Base-by-base conservation (phyloP, 2,797 vertebrate genomes). In the Chanos chanos region DNA sequence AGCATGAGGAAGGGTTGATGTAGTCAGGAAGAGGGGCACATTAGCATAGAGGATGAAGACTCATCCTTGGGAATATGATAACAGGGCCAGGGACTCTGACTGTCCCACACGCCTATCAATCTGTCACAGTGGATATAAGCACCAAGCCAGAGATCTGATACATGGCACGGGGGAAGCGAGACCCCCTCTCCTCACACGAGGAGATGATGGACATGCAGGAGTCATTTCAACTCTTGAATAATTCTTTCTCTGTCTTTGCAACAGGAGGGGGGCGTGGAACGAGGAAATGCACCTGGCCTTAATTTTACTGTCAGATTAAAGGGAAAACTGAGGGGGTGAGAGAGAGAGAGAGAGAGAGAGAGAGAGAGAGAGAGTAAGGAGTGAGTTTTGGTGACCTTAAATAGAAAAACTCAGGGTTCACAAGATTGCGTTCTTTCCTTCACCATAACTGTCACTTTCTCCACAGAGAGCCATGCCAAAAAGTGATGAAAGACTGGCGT, bases 401-500 rank as follows among this genome's bases (percentile, higher is more conserved):
- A 62, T 7, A 19, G 55, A 52, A 64, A 70, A 64, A 57, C 55
- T 71, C 67, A 75, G 70, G 65, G 67, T 71, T 78, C 70, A 66
- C 34, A 41, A 62, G 68, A 75, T 75, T 77, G 72, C 61, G 64
- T 52, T 63, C 43, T 61, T 66, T 71, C 58, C 51, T 40, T 45
- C 16, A 50, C 57, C 55, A 64, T 66, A 66, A 62, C 65, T 74
- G 63, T 75, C 71, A 76, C 55, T 68, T 74, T 72, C 71, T 70
- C 69, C 55, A 43, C 61, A 58, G 66, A 71, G 67, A 76, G 65
- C 72, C 70, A 65, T 75, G 67, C 64, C 75, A 77, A 78, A 77
- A 77, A 77, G 67, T 76, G 78, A 82, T 82, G 75, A 82, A 81
- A 81, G 80, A 70, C 59, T 61, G 75, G 70, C 54, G 56, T 66